These are phyloP conservation scores for Loris lydekkerianus DNA, from an alignment of 2,797 vertebrate species.

Conservation along the genomic window DNA sequence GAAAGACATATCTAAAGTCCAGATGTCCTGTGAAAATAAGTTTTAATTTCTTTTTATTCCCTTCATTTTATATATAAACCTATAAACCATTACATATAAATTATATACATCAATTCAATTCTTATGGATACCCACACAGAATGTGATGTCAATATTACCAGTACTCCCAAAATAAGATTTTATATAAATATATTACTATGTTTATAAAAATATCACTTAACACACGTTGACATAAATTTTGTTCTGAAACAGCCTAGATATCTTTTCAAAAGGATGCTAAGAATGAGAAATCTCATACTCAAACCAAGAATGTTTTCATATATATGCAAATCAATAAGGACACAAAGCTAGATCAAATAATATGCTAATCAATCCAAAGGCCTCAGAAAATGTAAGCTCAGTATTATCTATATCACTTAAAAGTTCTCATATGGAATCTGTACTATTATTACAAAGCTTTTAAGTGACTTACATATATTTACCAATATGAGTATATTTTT, in stretches of 20 bases:
- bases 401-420: not conserved
- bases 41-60: not conserved
- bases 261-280: slow-evolving; percentile 28
- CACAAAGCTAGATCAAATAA: slow-evolving; percentile 53
- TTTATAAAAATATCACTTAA: slow-evolving; percentile 43
- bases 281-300: slow-evolving; percentile 6
- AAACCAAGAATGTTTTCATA: slow-evolving; percentile 37
- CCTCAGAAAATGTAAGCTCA: slow-evolving; percentile 44
- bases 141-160: not conserved
- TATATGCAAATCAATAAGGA: not conserved
- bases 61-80: not conserved
- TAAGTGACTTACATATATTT: not conserved
- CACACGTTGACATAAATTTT: not conserved
- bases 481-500: slow-evolving; percentile 48
- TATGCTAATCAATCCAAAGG: not conserved
- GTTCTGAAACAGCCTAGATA: not conserved
- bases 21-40: not conserved
- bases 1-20: slow-evolving; percentile 43
- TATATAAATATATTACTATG: slow-evolving; percentile 6
- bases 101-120: not conserved
- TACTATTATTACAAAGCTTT: not conserved
- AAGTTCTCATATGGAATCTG: slow-evolving; percentile 6
- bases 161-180: not conserved
- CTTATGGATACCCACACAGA: not conserved
- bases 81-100: not conserved